These are phyloP conservation scores for Athalia cordata DNA, from an alignment of 2,888 invertebrate genomes.

Conservation along the genomic window DNA sequence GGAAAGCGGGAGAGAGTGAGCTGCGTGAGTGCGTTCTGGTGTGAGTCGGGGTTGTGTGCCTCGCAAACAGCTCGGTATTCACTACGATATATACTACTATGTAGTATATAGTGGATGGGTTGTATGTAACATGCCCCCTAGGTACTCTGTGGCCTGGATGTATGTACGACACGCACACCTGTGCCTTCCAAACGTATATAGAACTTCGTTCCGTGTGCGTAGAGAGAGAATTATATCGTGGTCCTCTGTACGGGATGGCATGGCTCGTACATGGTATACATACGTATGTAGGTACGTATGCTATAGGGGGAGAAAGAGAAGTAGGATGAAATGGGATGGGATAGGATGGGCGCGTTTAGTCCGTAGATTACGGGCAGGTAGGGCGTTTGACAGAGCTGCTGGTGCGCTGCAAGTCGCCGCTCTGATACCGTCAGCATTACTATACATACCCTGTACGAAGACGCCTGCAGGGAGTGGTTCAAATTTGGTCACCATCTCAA, in stretches of 20 bases:
- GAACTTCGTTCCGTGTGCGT: conserved; percentile 12
- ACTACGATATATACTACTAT: neutral
- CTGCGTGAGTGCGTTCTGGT: conserved; percentile 43
- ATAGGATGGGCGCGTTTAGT: conserved; percentile 39
- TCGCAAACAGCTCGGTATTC: conserved; percentile 44
- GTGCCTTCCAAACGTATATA: conserved; percentile 17
- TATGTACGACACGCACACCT: conserved; percentile 34
- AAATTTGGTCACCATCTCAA: conserved; percentile 38
- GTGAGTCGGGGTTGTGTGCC: conserved; percentile 45
- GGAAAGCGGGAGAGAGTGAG: conserved; percentile 18
- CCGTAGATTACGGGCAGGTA: conserved; percentile 45
- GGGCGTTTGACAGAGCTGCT: conserved; percentile 34
- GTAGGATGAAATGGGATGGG: conserved; percentile 40
- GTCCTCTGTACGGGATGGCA: conserved; percentile 36
- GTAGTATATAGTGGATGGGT: conserved; percentile 35
- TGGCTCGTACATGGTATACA: conserved; percentile 26
- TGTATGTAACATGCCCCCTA: conserved; percentile 44
- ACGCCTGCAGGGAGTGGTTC: conserved; percentile 29
- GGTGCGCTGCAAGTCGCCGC: conserved; percentile 36
- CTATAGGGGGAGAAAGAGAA: conserved; percentile 43
- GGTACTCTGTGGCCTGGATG: conserved; percentile 37
- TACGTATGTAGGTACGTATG: conserved; percentile 46
- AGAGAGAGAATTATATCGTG: conserved; percentile 36
- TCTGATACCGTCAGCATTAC: conserved; percentile 15
- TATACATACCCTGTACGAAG: conserved; percentile 9